Percentiles rank a stretch among this genome's conserved stretches.
Conservation (phyloP, 1,140 invertebrate species). For the Diorhabda elongata region DNA sequence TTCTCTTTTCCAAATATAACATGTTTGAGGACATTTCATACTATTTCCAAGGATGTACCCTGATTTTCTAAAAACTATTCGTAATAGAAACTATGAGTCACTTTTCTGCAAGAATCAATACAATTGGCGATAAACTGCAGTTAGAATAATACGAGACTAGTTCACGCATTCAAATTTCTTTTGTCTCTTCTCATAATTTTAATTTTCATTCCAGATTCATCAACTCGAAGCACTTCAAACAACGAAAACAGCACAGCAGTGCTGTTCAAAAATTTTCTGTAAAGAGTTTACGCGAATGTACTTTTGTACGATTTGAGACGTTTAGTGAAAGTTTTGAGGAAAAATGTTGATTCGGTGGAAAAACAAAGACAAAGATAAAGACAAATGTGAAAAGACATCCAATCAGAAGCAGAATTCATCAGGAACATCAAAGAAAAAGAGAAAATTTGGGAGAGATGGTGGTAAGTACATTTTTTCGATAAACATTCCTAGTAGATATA, state of each 20-base stretch:
- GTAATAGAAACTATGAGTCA: too few relatives aligned
- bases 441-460: conserved; percentile 46
- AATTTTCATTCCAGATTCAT: conserved; percentile 2
- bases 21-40: too few relatives aligned
- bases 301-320: neutral
- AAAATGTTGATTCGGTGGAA: conserved; percentile 47
- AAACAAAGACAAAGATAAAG: conserved; percentile 47
- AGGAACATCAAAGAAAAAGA: conserved; percentile 41
- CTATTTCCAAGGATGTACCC: too few relatives aligned
- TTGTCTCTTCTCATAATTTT: neutral
- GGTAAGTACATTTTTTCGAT: conserved; percentile 33
- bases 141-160: too few relatives aligned
- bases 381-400: conserved; percentile 44
- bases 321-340: neutral
- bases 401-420: conserved; percentile 38
- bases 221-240: neutral
- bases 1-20: too few relatives aligned
- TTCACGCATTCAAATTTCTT: neutral
- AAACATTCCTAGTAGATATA: too few relatives aligned
- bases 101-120: too few relatives aligned
- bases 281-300: conserved; percentile 11
- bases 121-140: too few relatives aligned
- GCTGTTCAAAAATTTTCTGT: conserved; percentile 7
- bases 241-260: neutral
- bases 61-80: too few relatives aligned